Percentiles rank a stretch among this genome's conserved stretches.
Evolutionary conservation across 1,140 invertebrate genomes (phyloP).

Genomic region (Idris sp.): DNA sequence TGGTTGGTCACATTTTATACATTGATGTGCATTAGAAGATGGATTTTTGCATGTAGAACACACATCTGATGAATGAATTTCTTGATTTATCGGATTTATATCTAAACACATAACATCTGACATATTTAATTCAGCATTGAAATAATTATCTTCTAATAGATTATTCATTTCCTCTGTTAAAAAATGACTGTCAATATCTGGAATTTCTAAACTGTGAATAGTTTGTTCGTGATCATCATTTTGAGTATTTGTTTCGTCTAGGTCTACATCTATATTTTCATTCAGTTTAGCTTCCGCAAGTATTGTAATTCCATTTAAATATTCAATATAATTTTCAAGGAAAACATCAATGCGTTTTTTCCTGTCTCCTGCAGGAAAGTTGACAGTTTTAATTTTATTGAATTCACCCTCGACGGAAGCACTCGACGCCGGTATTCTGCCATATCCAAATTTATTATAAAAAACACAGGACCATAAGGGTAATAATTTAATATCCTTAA

Average conservation of each 20-base stretch:
- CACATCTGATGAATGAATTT: background rate
- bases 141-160: too few relatives aligned
- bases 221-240: too few relatives aligned
- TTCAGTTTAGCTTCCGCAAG: background rate
- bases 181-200: too few relatives aligned
- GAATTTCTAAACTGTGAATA: too few relatives aligned
- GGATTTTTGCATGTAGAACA: constrained; percentile 12
- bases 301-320: constrained; percentile 25
- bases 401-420: constrained; percentile 49
- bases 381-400: constrained; percentile 45
- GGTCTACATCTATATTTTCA: background rate
- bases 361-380: constrained; percentile 27
- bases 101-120: background rate
- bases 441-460: constrained; percentile 38
- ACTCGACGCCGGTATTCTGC: constrained; percentile 51
- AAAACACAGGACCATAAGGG: constrained; percentile 43
- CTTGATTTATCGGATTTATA: background rate
- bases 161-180: too few relatives aligned
- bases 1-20: constrained; percentile 23
- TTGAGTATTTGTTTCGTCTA: background rate
- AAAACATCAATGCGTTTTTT: constrained; percentile 42
- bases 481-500: constrained; percentile 27
- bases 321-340: constrained; percentile 26
- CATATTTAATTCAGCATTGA: too few relatives aligned
- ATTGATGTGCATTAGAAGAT: constrained; percentile 27